Evolutionary conservation across 2,113 vertebrate genomes (phyloP), one percentile per base, ranked within the genome.

Genomic region (Melanotaenia duboulayi): DNA sequence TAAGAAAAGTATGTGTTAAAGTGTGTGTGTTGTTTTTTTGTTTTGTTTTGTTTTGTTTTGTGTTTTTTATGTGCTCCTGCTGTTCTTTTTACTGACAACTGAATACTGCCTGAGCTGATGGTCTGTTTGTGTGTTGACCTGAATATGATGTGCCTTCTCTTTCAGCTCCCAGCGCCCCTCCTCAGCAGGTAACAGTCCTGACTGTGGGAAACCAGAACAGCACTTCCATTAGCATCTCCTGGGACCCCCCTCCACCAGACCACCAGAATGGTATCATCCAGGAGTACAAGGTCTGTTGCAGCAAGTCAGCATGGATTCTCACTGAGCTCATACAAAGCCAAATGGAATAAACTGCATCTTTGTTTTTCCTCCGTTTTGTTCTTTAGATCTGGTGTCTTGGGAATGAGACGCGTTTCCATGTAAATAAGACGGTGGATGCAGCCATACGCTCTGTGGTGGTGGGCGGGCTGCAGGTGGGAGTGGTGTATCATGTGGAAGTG

Each of bases 211-310:
- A 88, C 85, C 96, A 97, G 92, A 99, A 99, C 87, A 99, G 96
- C 89, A 99, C 97, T 16, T 99, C 97, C 64, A 99, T 99, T 78
- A 99, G 97, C 91, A 96, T 99, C 90, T 99, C 98, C 72, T 99
- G 98, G 97, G 98, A 99, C 78, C 97, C 97, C 11, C 97, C 98
- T 58, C 96, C 97, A 48, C 90, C 94, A 1, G 97, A 99, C 86
- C 96, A 99, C 86, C 98, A 99, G 90, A 99, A 99, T 37, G 97
- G 98, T 90, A 95, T 99, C 78, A 97, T 99, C 87, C 98, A 99
- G 86, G 98, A 99, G 82, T 99, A 99, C 82, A 98, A 96, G 97
- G 98, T 98, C 87, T 10, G 80, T 73, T 40, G 16, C 62, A 17
- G 37, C 25, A 6, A 25, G 7, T 73, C 69, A 24, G 14, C 25